Evolutionary conservation across 2,797 vertebrate species (phyloP).

Genomic region (Peromyscus eremicus): DNA sequence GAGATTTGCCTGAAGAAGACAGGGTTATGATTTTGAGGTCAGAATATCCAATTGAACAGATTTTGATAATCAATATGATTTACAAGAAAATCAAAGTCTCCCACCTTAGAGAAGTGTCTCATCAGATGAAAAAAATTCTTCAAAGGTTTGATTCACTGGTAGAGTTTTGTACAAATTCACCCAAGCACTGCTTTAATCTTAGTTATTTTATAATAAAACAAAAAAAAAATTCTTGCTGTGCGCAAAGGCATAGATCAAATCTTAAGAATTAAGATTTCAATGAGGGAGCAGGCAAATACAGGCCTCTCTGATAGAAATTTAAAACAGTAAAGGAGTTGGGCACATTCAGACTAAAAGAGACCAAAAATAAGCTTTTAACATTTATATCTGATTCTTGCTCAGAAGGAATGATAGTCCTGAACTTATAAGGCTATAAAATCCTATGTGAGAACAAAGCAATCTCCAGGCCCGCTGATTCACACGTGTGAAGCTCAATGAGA

Average conservation of each 20-base stretch:
- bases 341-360: not conserved
- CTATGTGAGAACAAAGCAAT: not conserved
- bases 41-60: conserved; percentile 70
- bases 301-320: not conserved
- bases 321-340: conserved; percentile 6
- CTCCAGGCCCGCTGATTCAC: not conserved
- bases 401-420: not conserved
- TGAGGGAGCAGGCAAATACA: conserved; percentile 36
- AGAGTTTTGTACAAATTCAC: conserved; percentile 44
- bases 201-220: conserved; percentile 36
- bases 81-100: conserved; percentile 49
- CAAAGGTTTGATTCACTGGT: conserved; percentile 48
- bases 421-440: not conserved
- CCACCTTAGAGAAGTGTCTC: conserved; percentile 42
- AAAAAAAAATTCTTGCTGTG: conserved; percentile 53
- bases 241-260: conserved; percentile 21
- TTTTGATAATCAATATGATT: conserved; percentile 76
- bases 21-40: conserved; percentile 73
- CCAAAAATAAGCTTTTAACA: conserved; percentile 38
- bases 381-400: conserved; percentile 41
- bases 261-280: conserved; percentile 70
- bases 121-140: conserved; percentile 43
- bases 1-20: conserved; percentile 78
- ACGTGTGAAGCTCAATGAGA: conserved; percentile 50
- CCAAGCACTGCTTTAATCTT: conserved; percentile 44